phyloP scores from a whole-genome alignment of 2,113 vertebrate genomes.

The Dipodomys stephensi region DNA sequence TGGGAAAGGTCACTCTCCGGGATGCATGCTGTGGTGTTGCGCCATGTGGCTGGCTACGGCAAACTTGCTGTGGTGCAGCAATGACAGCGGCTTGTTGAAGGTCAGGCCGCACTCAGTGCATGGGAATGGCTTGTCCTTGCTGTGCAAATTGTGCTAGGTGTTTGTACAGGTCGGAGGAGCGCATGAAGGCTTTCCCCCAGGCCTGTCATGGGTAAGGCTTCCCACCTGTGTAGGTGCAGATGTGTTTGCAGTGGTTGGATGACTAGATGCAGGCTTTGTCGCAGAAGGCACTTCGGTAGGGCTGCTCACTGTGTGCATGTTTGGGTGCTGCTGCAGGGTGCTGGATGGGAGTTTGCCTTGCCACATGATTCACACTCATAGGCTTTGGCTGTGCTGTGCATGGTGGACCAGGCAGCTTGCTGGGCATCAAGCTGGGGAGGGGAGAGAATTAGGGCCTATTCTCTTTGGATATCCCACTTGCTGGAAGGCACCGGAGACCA shows the following conservation, averaged over 20 bases:
- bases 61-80: constrained; percentile 86
- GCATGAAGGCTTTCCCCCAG: constrained; percentile 66
- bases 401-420: constrained; percentile 89
- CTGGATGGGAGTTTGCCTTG: constrained; percentile 94
- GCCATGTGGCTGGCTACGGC: constrained; percentile 87
- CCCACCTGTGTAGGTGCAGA: constrained; percentile 60
- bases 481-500: background rate
- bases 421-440: background rate
- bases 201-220: constrained; percentile 35
- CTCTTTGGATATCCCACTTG: background rate
- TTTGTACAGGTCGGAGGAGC: constrained; percentile 60
- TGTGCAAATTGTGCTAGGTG: constrained; percentile 86
- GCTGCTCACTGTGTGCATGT: constrained; percentile 94
- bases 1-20: constrained; percentile 59
- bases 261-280: constrained; percentile 94
- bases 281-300: constrained; percentile 92
- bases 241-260: constrained; percentile 78
- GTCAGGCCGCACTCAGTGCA: constrained; percentile 87
- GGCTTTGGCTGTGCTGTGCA: constrained; percentile 90
- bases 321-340: constrained; percentile 92
- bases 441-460: background rate
- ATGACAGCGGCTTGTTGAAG: constrained; percentile 88
- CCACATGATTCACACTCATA: constrained; percentile 92
- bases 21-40: constrained; percentile 88
- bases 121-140: constrained; percentile 88